A percentile compares a stretch with the other conserved stretches of the same genome.
phyloP scores from a whole-genome alignment of 1,140 invertebrate species.

The Glomeris maerens region DNA sequence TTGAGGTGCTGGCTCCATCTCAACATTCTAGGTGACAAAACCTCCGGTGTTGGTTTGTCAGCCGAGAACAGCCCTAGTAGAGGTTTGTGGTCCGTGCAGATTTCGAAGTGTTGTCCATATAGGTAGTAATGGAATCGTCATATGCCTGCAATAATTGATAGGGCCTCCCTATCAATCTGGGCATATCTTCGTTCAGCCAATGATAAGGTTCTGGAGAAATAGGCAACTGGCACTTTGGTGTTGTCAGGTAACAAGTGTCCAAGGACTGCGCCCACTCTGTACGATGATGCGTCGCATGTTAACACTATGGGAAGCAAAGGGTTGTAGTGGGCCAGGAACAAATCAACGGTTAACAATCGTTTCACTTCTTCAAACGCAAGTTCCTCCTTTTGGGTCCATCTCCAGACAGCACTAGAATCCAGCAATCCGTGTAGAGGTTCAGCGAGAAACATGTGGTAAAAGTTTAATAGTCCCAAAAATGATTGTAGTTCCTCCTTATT shows the following conservation, averaged over 20 bases:
- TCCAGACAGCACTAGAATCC: constrained; percentile 27
- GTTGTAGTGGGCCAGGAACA: constrained; percentile 21
- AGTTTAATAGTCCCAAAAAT: no score
- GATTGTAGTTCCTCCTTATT: no score
- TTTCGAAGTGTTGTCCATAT: constrained; percentile 20
- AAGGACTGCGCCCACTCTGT: constrained; percentile 35
- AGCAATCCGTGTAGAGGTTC: constrained; percentile 27
- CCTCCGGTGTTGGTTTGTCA: constrained; percentile 22
- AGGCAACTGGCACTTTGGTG: constrained; percentile 31
- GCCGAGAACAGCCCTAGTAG: constrained; percentile 29
- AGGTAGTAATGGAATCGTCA: not conserved
- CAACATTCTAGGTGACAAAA: constrained; percentile 24
- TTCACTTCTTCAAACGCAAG: constrained; percentile 29
- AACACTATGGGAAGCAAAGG: constrained; percentile 13
- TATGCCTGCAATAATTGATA: not conserved
- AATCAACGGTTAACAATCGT: constrained; percentile 15
- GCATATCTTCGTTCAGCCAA: constrained; percentile 36
- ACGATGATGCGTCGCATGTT: constrained; percentile 26
- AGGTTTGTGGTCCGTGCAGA: no score
- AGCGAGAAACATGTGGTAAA: no score
- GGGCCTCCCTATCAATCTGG: constrained; percentile 38
- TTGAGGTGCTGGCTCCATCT: constrained; percentile 23
- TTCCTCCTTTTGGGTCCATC: constrained; percentile 25
- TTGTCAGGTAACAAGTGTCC: constrained; percentile 28
- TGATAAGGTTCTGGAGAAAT: constrained; percentile 30